Evolutionary conservation across 2,797 vertebrate species (phyloP).

Genomic region (Euphonia xanthogaster): DNA sequence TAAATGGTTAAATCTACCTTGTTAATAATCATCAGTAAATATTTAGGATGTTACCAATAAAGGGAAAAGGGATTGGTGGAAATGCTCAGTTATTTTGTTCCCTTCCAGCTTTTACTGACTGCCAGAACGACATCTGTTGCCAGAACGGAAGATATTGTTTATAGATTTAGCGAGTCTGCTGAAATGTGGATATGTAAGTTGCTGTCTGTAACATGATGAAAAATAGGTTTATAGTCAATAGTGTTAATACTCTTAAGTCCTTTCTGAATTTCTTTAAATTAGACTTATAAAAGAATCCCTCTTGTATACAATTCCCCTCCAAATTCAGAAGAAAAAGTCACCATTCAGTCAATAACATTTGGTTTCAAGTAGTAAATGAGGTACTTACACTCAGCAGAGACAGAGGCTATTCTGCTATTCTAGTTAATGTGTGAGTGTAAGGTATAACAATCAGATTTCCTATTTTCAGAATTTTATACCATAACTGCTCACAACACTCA

Average conservation of each 20-base stretch:
- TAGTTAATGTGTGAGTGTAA: background rate
- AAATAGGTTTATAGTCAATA: background rate
- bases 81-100: background rate
- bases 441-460: background rate
- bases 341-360: background rate
- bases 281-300: background rate
- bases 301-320: background rate
- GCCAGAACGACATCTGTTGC: constrained; percentile 40
- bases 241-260: background rate
- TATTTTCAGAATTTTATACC: background rate
- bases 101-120: constrained; percentile 18
- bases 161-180: background rate
- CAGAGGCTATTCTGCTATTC: background rate
- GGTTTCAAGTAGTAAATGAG: background rate
- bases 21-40: background rate
- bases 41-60: background rate
- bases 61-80: background rate
- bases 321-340: background rate
- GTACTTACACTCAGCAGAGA: background rate
- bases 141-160: constrained; percentile 22
- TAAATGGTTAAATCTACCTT: background rate
- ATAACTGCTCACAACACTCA: background rate
- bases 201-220: background rate
- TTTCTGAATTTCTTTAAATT: background rate
- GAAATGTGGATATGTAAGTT: background rate